Conservation (phyloP, 2,113 vertebrate genomes). For the Bos taurus region ARS-UCD2.0 NC_037330.1:71412001-71412500, state of each 20-base stretch:
- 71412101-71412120: not conserved
- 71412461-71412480: too few species aligned
- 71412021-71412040: not conserved
- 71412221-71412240: not conserved
- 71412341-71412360: not conserved
- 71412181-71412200: not conserved
- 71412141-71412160: not conserved
- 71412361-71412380: not conserved
- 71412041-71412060: not conserved
- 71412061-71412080: not conserved
- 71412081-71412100: not conserved
- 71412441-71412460: too few species aligned
- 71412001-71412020: not conserved
- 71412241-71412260: not conserved
- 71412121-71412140: not conserved
- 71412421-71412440: too few species aligned
- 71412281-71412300: not conserved
- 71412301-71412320: not conserved
- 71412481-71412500: too few species aligned
- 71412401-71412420: too few species aligned
- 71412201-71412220: not conserved
- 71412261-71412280: not conserved
- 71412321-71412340: not conserved
- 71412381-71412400: too few species aligned
- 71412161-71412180: not conserved